These are phyloP conservation scores for Solenodon paradoxus DNA, from an alignment of 2,113 vertebrate genomes.

Conservation along the genomic window DNA sequence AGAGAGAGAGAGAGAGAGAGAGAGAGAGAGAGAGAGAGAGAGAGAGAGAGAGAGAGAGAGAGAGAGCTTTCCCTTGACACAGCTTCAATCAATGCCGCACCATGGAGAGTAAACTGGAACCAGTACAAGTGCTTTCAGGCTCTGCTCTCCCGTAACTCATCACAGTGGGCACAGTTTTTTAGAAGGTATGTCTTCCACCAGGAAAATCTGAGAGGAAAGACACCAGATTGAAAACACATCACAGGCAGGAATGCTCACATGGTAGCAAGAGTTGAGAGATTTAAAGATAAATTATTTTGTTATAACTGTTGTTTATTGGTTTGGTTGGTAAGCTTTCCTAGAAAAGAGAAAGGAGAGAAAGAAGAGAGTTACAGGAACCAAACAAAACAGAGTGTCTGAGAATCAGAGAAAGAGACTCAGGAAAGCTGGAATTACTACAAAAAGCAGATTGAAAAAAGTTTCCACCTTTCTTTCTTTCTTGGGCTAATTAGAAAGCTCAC, in stretches of 20 bases:
- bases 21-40: no score
- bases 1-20: no score
- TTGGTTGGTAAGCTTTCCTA: neutral
- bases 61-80: no score
- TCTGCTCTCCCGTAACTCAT: neutral
- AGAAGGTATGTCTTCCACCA: neutral
- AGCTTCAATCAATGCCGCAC: no score
- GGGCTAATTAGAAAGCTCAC: neutral
- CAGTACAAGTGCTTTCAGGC: neutral
- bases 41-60: no score
- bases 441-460: neutral
- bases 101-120: no score
- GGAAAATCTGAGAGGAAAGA: neutral
- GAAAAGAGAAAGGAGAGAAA: neutral
- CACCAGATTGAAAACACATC: neutral
- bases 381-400: neutral
- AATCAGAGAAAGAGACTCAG: neutral
- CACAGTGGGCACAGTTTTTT: neutral
- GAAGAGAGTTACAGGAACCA: neutral
- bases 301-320: neutral
- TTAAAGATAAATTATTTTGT: neutral
- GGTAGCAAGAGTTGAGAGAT: neutral
- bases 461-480: neutral
- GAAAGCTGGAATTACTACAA: neutral
- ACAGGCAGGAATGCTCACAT: neutral